A percentile compares a stretch with the other conserved stretches of the same genome.
These are phyloP conservation scores for Callyntrura sp. DNA, from an alignment of 2,888 invertebrate genomes.

Conservation along the genomic window DNA sequence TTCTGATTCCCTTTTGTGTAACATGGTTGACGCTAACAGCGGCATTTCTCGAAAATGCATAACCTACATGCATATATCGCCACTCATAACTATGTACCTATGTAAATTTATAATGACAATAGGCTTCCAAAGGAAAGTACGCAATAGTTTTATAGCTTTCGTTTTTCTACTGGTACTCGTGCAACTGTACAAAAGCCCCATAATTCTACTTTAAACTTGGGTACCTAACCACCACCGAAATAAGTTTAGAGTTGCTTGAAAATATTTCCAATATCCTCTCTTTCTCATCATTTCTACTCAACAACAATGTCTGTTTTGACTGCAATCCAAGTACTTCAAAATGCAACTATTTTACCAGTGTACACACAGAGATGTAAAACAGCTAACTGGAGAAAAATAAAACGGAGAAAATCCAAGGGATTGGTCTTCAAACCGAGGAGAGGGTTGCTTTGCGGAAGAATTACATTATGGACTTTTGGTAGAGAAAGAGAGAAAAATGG, in stretches of 20 bases:
- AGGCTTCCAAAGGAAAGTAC: neutral
- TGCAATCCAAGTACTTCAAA: slow-evolving; percentile 50
- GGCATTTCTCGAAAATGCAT: neutral
- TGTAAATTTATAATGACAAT: neutral
- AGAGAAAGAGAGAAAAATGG: slow-evolving; percentile 16
- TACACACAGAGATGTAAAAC: neutral
- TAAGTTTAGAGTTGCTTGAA: slow-evolving; percentile 34
- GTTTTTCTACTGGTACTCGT: neutral
- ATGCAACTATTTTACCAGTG: slow-evolving; percentile 28
- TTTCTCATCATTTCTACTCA: slow-evolving; percentile 38
- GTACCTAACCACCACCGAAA: slow-evolving; percentile 46
- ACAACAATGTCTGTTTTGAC: slow-evolving; percentile 55
- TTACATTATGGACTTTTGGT: neutral
- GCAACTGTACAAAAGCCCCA: too few species aligned
- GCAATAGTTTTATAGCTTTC: neutral
- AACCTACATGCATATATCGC: neutral
- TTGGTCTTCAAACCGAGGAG: neutral
- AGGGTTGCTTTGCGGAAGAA: neutral
- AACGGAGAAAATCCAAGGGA: neutral
- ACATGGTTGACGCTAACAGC: too few species aligned
- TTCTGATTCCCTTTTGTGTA: too few species aligned
- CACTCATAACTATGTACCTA: neutral
- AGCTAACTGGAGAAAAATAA: neutral
- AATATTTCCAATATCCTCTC: slow-evolving; percentile 61
- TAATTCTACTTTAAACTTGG: slow-evolving; percentile 43